These are phyloP conservation scores for Dicerorhinus sumatrensis DNA, from an alignment of 2,113 vertebrate genomes.

Conservation along the genomic window DNA sequence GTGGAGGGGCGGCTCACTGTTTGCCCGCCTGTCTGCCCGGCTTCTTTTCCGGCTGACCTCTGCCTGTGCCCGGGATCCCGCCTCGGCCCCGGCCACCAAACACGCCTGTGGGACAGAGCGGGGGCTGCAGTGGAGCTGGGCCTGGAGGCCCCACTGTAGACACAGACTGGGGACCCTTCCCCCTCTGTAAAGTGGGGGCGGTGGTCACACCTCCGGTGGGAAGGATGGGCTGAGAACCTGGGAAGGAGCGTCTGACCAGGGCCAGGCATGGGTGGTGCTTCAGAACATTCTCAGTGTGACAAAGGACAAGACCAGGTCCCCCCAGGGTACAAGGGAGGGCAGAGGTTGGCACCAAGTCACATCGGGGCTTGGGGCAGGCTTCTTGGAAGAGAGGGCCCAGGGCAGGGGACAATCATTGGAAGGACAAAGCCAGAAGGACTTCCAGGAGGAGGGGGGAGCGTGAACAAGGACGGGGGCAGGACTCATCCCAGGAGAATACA, in stretches of 20 bases:
- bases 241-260: not conserved
- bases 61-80: conserved; percentile 88
- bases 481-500: not conserved
- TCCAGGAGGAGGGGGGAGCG: not conserved
- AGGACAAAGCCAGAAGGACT: conserved; percentile 1
- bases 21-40: conserved; percentile 93
- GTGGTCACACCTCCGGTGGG: not conserved
- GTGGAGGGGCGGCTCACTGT: conserved; percentile 84
- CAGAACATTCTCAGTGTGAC: not conserved
- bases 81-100: conserved; percentile 94
- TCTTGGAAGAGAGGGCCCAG: not conserved
- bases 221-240: not conserved
- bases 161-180: not conserved
- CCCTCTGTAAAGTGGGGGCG: not conserved
- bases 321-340: too few relatives aligned
- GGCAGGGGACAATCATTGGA: not conserved
- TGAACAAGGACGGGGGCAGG: not conserved
- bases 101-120: conserved; percentile 87
- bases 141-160: not conserved
- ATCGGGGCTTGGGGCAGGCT: not conserved
- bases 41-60: conserved; percentile 96
- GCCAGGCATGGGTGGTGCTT: not conserved
- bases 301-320: not conserved
- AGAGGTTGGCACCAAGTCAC: not conserved
- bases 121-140: not conserved